phyloP scores from a whole-genome alignment of 2,797 vertebrate species.

The Linurgus olivaceus region DNA sequence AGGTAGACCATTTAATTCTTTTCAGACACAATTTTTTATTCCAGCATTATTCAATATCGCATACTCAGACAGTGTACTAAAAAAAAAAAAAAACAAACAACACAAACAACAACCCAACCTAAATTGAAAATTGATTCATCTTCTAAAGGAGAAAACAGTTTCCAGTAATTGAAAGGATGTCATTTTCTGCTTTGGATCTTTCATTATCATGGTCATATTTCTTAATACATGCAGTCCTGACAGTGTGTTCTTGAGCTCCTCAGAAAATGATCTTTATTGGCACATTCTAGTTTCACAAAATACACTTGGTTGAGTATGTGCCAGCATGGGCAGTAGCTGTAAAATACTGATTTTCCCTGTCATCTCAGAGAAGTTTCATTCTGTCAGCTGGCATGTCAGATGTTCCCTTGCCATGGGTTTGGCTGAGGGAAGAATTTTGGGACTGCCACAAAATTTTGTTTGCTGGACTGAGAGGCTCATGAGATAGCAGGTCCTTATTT shows the following conservation, averaged over 20 bases:
- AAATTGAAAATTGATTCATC: slow-evolving; percentile 12
- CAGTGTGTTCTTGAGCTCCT: neutral
- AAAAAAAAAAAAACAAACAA: too few species aligned
- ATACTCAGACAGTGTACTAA: neutral
- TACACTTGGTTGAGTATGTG: neutral
- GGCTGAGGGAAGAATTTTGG: neutral
- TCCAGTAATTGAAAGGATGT: neutral
- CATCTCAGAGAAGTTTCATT: neutral
- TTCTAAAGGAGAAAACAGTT: neutral
- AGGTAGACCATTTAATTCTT: neutral
- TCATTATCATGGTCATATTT: neutral
- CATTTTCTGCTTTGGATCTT: slow-evolving; percentile 20
- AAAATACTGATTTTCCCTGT: neutral
- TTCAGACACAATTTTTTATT: neutral
- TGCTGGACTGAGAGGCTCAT: neutral
- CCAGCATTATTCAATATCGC: neutral
- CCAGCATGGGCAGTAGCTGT: neutral
- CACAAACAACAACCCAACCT: neutral
- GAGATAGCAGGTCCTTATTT: neutral
- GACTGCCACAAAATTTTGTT: neutral
- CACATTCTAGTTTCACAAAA: neutral
- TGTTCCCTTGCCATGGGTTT: neutral
- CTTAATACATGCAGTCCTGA: neutral
- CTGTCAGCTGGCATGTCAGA: neutral
- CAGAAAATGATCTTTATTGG: neutral